Evolutionary conservation across 2,113 vertebrate species (phyloP).

Genomic region (Pelobates fuscus): DNA sequence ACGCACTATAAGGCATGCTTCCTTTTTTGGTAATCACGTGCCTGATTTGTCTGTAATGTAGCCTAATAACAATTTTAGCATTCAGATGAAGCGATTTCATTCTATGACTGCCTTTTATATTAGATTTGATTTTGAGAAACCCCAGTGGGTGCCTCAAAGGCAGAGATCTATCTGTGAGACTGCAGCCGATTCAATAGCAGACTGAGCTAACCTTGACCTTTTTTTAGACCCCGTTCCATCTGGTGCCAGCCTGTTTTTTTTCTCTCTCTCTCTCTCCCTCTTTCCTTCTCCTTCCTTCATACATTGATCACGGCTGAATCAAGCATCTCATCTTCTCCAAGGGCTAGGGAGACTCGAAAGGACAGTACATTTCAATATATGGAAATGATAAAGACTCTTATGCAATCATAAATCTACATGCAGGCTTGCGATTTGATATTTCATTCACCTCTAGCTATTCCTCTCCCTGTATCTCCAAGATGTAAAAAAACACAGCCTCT

Average conservation of each 20-base stretch:
- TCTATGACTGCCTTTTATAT: constrained; percentile 85
- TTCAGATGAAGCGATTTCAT: constrained; percentile 88
- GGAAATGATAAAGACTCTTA: constrained; percentile 81
- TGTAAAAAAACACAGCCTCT: constrained; percentile 66
- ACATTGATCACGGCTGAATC: constrained; percentile 84
- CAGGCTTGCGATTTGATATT: constrained; percentile 72
- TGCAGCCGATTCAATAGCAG: constrained; percentile 86
- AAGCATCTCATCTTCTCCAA: constrained; percentile 71
- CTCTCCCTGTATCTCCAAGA: constrained; percentile 58
- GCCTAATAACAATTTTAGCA: constrained; percentile 90
- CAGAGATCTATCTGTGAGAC: constrained; percentile 84
- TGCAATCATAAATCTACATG: constrained; percentile 84
- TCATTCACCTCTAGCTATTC: constrained; percentile 74
- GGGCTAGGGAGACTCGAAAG: constrained; percentile 72
- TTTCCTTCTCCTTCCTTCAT: constrained; percentile 68
- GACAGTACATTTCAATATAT: constrained; percentile 81
- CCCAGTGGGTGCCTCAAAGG: constrained; percentile 86
- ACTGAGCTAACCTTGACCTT: constrained; percentile 90
- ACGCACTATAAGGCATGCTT: constrained; percentile 74
- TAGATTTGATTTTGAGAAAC: constrained; percentile 86
- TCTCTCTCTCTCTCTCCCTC: constrained; percentile 39
- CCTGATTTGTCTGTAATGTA: constrained; percentile 77
- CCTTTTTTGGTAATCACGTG: constrained; percentile 75
- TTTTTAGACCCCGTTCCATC: constrained; percentile 86
- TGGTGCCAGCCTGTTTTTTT: constrained; percentile 81